Percentiles rank a stretch among this genome's conserved stretches.
Evolutionary conservation across 2,888 invertebrate species (phyloP).

Genomic region (Mythimna loreyi): DNA sequence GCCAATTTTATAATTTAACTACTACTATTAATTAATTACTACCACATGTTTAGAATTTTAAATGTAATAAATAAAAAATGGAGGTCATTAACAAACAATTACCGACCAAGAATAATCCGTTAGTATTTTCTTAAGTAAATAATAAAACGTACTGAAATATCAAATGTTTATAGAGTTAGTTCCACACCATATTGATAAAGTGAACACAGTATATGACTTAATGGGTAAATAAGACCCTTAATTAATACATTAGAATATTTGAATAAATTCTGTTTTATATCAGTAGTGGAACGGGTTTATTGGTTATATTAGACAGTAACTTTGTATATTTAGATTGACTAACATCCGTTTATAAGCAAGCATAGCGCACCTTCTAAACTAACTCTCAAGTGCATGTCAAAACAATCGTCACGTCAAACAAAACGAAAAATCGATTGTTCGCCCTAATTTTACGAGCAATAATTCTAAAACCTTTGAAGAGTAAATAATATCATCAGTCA

Average conservation of each 20-base stretch:
- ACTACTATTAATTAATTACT: no score
- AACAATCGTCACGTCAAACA: constrained; percentile 47
- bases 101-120: no score
- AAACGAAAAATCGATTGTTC: constrained; percentile 64
- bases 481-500: constrained; percentile 85
- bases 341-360: not conserved
- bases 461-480: constrained; percentile 2
- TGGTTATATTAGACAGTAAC: no score
- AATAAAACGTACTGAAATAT: constrained; percentile 1
- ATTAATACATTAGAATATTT: no score
- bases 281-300: no score
- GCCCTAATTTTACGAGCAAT: constrained; percentile 29
- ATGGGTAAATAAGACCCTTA: no score
- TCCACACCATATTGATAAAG: not conserved
- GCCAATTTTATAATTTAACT: not conserved
- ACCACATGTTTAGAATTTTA: no score
- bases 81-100: no score
- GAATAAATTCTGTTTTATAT: no score
- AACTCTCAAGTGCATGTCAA: constrained; percentile 13
- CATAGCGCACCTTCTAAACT: constrained; percentile 1
- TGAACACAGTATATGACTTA: not conserved
- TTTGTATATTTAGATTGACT: no score
- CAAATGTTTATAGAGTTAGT: not conserved
- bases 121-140: not conserved
- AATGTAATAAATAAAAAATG: no score